Base-by-base conservation (phyloP, 37 sponge, comb jelly and placozoan genomes). In the Axinella damicornis region DNA sequence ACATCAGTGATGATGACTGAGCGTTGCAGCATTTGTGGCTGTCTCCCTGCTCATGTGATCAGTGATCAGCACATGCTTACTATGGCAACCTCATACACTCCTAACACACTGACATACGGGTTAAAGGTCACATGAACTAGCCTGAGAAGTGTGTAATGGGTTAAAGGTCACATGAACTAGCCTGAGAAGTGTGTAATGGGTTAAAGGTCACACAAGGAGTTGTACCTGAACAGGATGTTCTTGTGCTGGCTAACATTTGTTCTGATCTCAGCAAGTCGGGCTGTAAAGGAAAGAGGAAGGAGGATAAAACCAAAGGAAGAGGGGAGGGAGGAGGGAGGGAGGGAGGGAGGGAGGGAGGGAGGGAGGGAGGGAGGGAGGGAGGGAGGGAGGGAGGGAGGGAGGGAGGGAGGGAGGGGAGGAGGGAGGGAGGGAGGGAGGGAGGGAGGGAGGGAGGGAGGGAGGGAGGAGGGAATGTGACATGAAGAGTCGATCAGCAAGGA, bases 401-500 rank as follows among this genome's bases (percentile, higher is more conserved):
- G 69, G 34, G 38, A 5, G 61, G 59, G 63, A 59, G 37, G 76
- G 25, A 57, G 57, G 76, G n/a, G n/a, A n/a, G n/a, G n/a, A n/a
- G 22, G 31, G 80, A 65, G 54, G 14, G 14, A 28, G 68, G 25
- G 67, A 27, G 67, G 25, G 54, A 59, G 77, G 31, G 64, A 35
- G 34, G 32, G 77, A 52, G 62, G 33, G 63, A 34, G 77, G 38
- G 37, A 35, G 38, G 69, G 37, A 31, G 69, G 34, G 38, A 5
- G 61, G 59, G 63, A 59, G 37, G 76, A 55, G 76, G 57, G 76
- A 25, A 20, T 54, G 76, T 6, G 60, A 15, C n/a, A n/a, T n/a
- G n/a, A n/a, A n/a, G n/a, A n/a, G n/a, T n/a, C n/a, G n/a, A n/a
- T n/a, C n/a, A n/a, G 17, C 57, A 56, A 15, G 18, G 57, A 56